A percentile compares a stretch with the other conserved stretches of the same genome.
Conservation (phyloP, 2,113 vertebrate genomes). For the Pseudonaja textilis region DNA sequence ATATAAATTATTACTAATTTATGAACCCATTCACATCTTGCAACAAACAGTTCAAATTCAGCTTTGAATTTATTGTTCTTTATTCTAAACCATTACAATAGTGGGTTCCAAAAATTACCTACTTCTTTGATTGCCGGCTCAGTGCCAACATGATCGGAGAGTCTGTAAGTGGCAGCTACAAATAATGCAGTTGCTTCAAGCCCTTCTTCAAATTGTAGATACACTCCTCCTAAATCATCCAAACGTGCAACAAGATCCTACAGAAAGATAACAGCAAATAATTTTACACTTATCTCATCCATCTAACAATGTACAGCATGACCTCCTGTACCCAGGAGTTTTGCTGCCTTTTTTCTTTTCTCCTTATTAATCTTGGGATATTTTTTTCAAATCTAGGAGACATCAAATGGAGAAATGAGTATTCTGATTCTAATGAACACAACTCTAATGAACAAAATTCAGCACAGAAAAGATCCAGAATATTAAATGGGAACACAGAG, state of each 20-base stretch:
- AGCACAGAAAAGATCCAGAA: background rate
- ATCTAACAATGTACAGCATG: background rate
- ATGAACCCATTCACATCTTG: background rate
- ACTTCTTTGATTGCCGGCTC: conserved; percentile 96
- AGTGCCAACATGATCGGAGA: conserved; percentile 90
- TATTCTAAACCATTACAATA: background rate
- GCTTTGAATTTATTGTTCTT: background rate
- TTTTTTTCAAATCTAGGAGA: background rate
- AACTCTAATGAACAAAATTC: background rate
- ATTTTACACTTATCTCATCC: background rate
- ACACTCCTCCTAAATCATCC: conserved; percentile 93
- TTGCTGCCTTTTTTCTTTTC: background rate
- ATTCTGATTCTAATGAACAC: background rate
- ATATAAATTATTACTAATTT: background rate
- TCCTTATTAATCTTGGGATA: background rate
- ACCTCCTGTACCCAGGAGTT: background rate
- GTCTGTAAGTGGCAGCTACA: conserved; percentile 87
- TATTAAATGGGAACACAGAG: background rate
- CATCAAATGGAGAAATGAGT: background rate
- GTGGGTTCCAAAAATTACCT: conserved; percentile 70
- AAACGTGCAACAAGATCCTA: conserved; percentile 95
- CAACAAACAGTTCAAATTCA: background rate
- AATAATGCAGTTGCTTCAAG: conserved; percentile 93
- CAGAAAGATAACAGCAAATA: background rate
- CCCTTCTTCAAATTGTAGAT: conserved; percentile 97